Evolutionary conservation across 2,113 vertebrate species (phyloP).

Genomic region (Alethe castanea): DNA sequence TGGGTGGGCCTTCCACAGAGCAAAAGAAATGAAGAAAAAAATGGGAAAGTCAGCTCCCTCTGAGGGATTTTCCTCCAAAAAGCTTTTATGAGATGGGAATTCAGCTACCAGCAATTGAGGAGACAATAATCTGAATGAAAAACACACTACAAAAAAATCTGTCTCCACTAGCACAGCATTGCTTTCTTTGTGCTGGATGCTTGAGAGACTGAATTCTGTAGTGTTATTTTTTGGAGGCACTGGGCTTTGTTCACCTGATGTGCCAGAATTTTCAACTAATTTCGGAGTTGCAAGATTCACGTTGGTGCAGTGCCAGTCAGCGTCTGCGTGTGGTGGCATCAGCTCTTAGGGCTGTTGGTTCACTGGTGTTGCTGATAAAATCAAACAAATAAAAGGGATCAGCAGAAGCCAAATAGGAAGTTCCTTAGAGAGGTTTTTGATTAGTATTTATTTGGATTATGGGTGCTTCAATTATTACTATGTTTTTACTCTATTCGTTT

Average conservation of each 20-base stretch:
- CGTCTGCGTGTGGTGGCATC: background rate
- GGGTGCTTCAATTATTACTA: background rate
- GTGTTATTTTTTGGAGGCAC: background rate
- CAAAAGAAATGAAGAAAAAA: background rate
- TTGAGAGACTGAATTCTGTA: background rate
- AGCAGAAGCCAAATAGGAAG: background rate
- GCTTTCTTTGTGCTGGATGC: background rate
- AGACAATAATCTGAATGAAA: background rate
- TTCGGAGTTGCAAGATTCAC: background rate
- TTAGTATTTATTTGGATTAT: background rate
- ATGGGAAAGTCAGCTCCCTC: background rate
- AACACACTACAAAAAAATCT: background rate
- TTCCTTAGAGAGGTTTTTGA: background rate
- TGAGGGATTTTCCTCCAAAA: background rate
- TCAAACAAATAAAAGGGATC: background rate
- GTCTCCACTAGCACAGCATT: background rate
- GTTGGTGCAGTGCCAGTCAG: rapidly evolving
- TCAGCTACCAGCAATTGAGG: background rate
- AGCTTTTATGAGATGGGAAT: background rate
- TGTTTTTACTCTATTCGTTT: background rate
- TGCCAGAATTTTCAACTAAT: background rate
- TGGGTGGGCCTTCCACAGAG: constrained; percentile 1
- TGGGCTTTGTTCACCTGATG: background rate
- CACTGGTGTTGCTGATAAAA: background rate
- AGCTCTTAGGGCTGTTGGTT: background rate